Evolutionary conservation across 2,113 vertebrate genomes (phyloP).

Genomic region (Corythaeola cristata): DNA sequence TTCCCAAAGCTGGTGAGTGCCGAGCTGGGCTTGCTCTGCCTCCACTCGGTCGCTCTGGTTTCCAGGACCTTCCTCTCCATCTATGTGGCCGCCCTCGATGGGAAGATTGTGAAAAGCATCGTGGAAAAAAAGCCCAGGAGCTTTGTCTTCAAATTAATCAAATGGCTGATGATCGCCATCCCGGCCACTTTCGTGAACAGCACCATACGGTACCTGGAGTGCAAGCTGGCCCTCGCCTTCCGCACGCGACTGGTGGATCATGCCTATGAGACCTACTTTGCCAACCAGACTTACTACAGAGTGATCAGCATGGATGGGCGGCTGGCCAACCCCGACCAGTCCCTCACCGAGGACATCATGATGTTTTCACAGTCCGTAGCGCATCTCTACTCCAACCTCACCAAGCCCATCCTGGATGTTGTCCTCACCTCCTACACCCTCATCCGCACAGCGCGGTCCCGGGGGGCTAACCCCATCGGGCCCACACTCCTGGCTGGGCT

Average conservation of each 20-base stretch:
- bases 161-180: constrained; percentile 96
- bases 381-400: constrained; percentile 97
- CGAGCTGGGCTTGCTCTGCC: constrained; percentile 88
- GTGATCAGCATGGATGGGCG: constrained; percentile 96
- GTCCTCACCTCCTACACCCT: constrained; percentile 95
- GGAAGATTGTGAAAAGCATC: constrained; percentile 96
- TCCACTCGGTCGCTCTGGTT: constrained; percentile 93
- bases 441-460: constrained; percentile 87
- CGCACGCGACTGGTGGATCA: constrained; percentile 92
- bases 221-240: constrained; percentile 94
- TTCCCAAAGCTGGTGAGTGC: constrained; percentile 87
- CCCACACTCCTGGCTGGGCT: constrained; percentile 92
- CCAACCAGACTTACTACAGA: constrained; percentile 93
- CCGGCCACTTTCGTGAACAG: constrained; percentile 99
- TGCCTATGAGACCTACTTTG: constrained; percentile 93
- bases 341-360: constrained; percentile 95
- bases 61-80: constrained; percentile 97
- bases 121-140: constrained; percentile 90
- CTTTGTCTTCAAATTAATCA: constrained; percentile 87
- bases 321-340: constrained; percentile 96
- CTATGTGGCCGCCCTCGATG: constrained; percentile 93
- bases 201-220: constrained; percentile 93
- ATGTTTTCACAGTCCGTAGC: constrained; percentile 97
- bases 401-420: constrained; percentile 96
- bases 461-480: constrained; percentile 89